Evolutionary conservation across 2,113 vertebrate genomes (phyloP), one percentile per base, ranked within the genome.

Genomic region (Pachycephala philippinensis): DNA sequence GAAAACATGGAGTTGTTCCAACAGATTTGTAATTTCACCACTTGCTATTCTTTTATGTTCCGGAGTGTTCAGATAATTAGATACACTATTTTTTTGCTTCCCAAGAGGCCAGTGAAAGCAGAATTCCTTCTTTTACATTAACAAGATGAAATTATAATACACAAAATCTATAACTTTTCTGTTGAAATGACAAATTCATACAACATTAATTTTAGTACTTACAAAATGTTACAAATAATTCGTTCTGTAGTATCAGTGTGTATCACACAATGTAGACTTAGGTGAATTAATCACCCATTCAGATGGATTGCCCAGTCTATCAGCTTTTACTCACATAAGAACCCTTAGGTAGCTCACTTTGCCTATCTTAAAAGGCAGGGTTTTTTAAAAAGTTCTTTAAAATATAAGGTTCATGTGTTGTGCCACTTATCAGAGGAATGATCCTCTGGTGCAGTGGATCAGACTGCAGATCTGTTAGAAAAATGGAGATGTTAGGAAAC

Each of bases 31-130:
- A 98, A 98, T 98, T 98, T 98, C 98, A 87, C 95, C 91, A 89
- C 97, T 98, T 97, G 97, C 98, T 97, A 98, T 97, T 98, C 96
- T 97, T 97, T 97, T 97, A 97, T 98, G 98, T 98, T 98, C 96
- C 95, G 96, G 56, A 78, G 95, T 97, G 98, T 98, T 98, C 95
- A 76, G 93, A 98, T 98, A 98, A 98, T 99, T 98, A 98, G 97
- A 98, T 97, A 98, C 98, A 98, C 93, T 88, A 65, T 30, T 97
- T 97, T 97, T 92, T 97, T 86, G 88, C 96, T 97, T 98, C 98
- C 97, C 98, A 75, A 95, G 98, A 97, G 98, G 97, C 97, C 97
- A 98, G 82, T 86, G 90, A 98, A 97, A 97, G 97, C 95, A 98
- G 98, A 94, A 97, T 94, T 98, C 93, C 94, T 98, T 91, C 96